phyloP scores from a whole-genome alignment of 2,113 vertebrate species.

The Siniperca chuatsi region DNA sequence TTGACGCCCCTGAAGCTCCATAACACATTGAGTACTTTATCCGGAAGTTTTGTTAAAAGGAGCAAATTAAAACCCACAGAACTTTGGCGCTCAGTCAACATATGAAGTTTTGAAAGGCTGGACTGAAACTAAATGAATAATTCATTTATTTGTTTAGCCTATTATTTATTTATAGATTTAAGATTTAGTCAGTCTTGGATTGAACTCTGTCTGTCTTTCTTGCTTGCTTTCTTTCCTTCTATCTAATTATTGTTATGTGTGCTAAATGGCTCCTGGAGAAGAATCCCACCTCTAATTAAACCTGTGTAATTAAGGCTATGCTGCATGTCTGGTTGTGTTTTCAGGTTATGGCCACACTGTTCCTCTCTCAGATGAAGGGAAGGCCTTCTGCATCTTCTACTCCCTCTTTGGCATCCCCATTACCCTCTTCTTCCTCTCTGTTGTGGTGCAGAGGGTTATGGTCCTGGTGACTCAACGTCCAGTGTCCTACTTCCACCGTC shows the following conservation, averaged over 20 bases:
- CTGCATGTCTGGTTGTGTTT: constrained; percentile 37
- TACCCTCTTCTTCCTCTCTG: constrained; percentile 94
- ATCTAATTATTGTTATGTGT: constrained; percentile 25
- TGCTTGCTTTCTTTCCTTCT: not conserved
- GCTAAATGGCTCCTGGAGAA: not conserved
- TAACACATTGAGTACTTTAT: not conserved
- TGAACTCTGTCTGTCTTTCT: not conserved
- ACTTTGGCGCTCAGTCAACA: not conserved
- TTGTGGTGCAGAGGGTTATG: constrained; percentile 92
- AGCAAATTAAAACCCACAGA: not conserved
- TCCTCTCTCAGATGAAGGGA: constrained; percentile 95
- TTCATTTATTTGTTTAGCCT: not conserved
- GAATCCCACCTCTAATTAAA: constrained; percentile 19
- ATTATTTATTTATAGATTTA: not conserved
- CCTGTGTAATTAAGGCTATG: constrained; percentile 23
- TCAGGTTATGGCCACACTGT: constrained; percentile 96
- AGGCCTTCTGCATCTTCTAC: constrained; percentile 96
- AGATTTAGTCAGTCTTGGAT: not conserved
- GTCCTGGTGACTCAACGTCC: constrained; percentile 87
- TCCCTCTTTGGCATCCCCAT: constrained; percentile 93
- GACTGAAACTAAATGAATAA: not conserved
- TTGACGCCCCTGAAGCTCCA: not conserved
- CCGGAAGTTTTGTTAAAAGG: not conserved
- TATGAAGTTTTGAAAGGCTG: not conserved
- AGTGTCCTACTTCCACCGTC: constrained; percentile 89